Percentiles rank a stretch among this genome's conserved stretches.
Evolutionary conservation across 1,140 invertebrate species (phyloP).

Genomic region (Calephelis nemesis): DNA sequence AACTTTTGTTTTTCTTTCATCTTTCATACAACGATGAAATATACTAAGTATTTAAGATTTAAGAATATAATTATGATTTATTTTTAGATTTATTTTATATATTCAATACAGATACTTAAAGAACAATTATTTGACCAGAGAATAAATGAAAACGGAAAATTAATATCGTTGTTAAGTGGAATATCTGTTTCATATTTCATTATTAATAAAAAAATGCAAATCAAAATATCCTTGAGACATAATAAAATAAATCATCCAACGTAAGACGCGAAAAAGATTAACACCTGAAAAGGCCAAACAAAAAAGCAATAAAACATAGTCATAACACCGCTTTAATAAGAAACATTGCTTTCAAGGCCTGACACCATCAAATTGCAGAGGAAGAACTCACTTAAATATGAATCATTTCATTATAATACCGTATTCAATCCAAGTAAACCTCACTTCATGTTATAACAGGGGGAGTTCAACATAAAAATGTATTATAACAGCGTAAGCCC

Average conservation of each 20-base stretch:
- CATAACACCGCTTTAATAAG: slow-evolving; percentile 74
- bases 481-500: slow-evolving; percentile 70
- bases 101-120: too few species aligned
- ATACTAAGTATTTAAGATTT: too few species aligned
- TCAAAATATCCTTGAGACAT: neutral
- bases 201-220: slow-evolving; percentile 16
- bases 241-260: neutral
- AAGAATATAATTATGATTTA: too few species aligned
- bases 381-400: slow-evolving; percentile 78
- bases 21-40: too few species aligned
- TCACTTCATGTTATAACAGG: slow-evolving; percentile 76
- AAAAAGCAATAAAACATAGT: slow-evolving; percentile 61
- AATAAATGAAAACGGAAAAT: too few species aligned
- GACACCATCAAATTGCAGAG: slow-evolving; percentile 72
- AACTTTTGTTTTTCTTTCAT: too few species aligned
- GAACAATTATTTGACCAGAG: too few species aligned
- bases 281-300: slow-evolving; percentile 29
- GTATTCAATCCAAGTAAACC: slow-evolving; percentile 77
- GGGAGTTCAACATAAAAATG: slow-evolving; percentile 72
- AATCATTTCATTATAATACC: slow-evolving; percentile 79
- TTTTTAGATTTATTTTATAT: too few species aligned
- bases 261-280: slow-evolving; percentile 23
- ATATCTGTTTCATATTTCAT: too few species aligned
- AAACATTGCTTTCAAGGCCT: slow-evolving; percentile 71
- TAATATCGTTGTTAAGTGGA: too few species aligned